Percentiles rank a stretch among this genome's conserved stretches.
Evolutionary conservation across 2,113 vertebrate genomes (phyloP).

Genomic region (Lepus europaeus): DNA sequence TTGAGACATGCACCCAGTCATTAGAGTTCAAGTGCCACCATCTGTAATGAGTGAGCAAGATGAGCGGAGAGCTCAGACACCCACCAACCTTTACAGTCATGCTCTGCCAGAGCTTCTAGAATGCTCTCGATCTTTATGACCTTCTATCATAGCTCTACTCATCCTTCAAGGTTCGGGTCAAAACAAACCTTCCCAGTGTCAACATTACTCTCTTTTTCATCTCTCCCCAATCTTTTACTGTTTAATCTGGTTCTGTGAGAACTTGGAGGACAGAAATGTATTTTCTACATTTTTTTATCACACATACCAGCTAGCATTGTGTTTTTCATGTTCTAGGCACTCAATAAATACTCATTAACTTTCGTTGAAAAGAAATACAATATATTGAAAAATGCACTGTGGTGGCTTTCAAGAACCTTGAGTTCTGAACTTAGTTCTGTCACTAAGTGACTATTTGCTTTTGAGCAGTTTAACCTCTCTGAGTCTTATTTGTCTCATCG

Average conservation of each 20-base stretch:
- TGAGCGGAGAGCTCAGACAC: background rate
- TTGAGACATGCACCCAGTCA: background rate
- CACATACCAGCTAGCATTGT: background rate
- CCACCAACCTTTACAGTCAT: background rate
- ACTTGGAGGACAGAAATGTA: background rate
- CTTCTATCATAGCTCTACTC: background rate
- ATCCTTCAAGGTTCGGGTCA: slow-evolving; percentile 2
- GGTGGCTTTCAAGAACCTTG: slow-evolving; percentile 20
- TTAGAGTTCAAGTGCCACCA: background rate
- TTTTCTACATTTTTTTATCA: background rate
- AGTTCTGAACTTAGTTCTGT: slow-evolving; percentile 53
- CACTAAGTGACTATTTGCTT: slow-evolving; percentile 12
- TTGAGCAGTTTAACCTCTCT: slow-evolving; percentile 40
- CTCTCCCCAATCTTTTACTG: background rate
- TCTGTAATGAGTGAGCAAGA: background rate
- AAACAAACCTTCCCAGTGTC: background rate
- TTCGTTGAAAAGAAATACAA: slow-evolving; percentile 56
- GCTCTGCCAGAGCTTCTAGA: background rate
- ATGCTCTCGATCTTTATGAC: background rate
- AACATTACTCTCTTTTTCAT: background rate
- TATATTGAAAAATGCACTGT: background rate
- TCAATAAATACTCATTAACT: slow-evolving; percentile 17
- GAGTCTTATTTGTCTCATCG: slow-evolving; percentile 9
- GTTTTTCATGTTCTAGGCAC: background rate
- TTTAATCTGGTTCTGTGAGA: background rate